These are phyloP conservation scores for Margarornis squamiger DNA, from an alignment of 2,797 vertebrate genomes.

Conservation along the genomic window DNA sequence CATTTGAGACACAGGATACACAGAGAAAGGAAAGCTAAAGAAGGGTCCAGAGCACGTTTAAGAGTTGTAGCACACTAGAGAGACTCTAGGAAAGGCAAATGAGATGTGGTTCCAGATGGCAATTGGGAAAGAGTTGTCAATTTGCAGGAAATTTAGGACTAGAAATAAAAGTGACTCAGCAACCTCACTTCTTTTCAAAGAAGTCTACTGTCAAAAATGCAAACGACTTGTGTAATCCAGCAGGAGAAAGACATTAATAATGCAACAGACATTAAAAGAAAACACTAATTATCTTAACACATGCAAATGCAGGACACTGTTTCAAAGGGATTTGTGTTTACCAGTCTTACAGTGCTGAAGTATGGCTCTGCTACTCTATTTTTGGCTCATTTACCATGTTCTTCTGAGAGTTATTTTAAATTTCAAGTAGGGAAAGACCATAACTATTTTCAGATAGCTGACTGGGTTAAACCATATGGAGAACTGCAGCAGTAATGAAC, in stretches of 20 bases:
- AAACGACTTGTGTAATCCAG: neutral
- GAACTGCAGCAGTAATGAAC: neutral
- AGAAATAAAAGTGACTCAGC: neutral
- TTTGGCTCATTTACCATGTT: neutral
- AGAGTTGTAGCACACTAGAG: neutral
- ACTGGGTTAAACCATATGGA: neutral
- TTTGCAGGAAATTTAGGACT: neutral
- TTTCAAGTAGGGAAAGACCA: neutral
- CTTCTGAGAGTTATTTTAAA: neutral
- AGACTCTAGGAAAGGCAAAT: neutral
- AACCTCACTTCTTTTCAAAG: neutral
- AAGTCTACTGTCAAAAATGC: neutral
- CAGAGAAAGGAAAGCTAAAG: neutral
- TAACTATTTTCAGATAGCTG: neutral
- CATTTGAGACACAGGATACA: neutral
- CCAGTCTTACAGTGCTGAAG: neutral
- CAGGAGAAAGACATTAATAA: neutral
- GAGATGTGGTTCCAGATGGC: neutral
- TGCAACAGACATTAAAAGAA: neutral
- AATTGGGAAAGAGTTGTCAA: neutral
- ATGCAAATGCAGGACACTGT: neutral
- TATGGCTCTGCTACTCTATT: neutral
- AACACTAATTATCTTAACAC: neutral
- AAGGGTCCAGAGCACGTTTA: fast-evolving
- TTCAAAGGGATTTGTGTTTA: neutral